Conservation (phyloP, 1,140 invertebrate species). For the Aphelenchoides besseyi region DNA sequence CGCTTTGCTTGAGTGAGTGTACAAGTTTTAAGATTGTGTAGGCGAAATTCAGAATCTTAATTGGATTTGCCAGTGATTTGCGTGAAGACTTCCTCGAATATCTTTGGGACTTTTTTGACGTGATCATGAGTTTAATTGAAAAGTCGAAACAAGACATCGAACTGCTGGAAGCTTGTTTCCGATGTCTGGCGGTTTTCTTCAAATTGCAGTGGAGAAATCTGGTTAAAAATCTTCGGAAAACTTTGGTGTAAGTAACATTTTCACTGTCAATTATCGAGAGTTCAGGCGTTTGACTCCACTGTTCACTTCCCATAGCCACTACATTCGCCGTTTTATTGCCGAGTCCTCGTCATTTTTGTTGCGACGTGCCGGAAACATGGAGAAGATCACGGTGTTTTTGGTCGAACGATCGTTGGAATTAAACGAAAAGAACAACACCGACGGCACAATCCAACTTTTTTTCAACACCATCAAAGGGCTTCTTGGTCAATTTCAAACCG, state of each 20-base stretch:
- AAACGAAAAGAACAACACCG: slow-evolving; percentile 27
- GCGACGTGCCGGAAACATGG: slow-evolving; percentile 12
- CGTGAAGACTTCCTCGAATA: slow-evolving; percentile 41
- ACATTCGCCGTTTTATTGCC: slow-evolving; percentile 29
- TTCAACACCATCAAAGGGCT: slow-evolving; percentile 29
- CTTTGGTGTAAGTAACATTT: slow-evolving; percentile 25
- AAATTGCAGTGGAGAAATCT: slow-evolving; percentile 30
- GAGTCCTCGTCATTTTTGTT: slow-evolving; percentile 28
- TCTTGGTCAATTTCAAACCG: slow-evolving; percentile 24
- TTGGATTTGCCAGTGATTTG: slow-evolving; percentile 43
- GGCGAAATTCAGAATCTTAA: slow-evolving; percentile 22
- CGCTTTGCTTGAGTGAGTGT: slow-evolving; percentile 34
- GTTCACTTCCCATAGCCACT: slow-evolving; percentile 12
- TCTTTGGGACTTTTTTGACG: slow-evolving; percentile 44
- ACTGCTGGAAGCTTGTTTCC: slow-evolving; percentile 22
- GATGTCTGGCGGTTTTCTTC: slow-evolving; percentile 21
- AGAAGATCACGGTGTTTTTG: slow-evolving; percentile 25
- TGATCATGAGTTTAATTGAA: slow-evolving; percentile 37
- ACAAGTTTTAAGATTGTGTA: slow-evolving; percentile 13
- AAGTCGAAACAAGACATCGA: slow-evolving; percentile 18
- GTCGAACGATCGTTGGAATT: slow-evolving; percentile 5
- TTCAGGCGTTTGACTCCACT: slow-evolving; percentile 26
- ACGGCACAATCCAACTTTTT: slow-evolving; percentile 21
- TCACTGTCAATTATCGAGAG: neutral
- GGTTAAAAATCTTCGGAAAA: slow-evolving; percentile 22